These are phyloP conservation scores for Dryas iulia DNA, from an alignment of 1,140 invertebrate genomes.

Conservation along the genomic window DNA sequence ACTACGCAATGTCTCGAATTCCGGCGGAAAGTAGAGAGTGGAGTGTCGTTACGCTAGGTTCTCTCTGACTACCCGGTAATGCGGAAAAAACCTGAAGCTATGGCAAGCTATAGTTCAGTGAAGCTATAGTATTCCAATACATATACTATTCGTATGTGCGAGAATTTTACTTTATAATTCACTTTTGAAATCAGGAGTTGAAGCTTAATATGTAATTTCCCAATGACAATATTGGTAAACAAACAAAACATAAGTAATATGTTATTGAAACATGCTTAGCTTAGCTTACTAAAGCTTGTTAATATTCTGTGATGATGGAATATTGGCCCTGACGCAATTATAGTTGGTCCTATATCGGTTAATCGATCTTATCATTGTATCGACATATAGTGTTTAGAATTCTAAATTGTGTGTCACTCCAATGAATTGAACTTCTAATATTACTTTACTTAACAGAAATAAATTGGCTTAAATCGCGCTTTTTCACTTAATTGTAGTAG, in stretches of 20 bases:
- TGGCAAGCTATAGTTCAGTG: no score
- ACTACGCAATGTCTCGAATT: no score
- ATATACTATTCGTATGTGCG: no score
- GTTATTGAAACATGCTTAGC: background rate
- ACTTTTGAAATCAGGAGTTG: no score
- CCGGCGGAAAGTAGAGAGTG: no score
- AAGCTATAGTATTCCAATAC: no score
- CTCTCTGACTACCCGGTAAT: no score
- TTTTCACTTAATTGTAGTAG: no score
- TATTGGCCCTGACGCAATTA: constrained; percentile 10
- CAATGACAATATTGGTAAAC: background rate
- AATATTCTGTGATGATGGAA: constrained; percentile 10
- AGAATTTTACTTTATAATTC: no score
- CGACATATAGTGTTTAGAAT: constrained; percentile 14
- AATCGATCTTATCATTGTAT: constrained; percentile 13
- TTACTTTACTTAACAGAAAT: background rate
- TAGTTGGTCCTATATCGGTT: constrained; percentile 9
- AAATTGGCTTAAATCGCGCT: background rate
- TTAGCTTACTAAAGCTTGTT: background rate
- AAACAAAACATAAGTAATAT: background rate
- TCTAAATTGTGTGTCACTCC: constrained; percentile 15
- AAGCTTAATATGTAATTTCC: no score
- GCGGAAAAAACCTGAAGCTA: no score
- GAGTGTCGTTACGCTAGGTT: no score
- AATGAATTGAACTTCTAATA: background rate